Evolutionary conservation across 2,888 invertebrate genomes (phyloP).

Genomic region (Salpingus planirostris): DNA sequence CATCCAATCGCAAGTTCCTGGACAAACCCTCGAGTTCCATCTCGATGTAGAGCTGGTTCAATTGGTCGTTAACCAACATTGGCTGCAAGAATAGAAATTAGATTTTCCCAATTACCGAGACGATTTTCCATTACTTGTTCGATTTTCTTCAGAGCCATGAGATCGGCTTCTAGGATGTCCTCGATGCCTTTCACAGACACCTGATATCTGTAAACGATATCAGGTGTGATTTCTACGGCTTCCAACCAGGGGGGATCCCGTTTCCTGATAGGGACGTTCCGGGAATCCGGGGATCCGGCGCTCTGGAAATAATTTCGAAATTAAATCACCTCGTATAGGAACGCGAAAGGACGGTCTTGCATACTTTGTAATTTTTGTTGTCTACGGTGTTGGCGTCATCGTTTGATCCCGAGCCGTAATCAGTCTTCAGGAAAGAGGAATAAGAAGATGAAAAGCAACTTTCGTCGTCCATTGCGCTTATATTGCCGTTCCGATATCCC

Average conservation of each 20-base stretch:
- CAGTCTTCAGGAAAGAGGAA: slow-evolving; percentile 59
- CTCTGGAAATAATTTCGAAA: too few species aligned
- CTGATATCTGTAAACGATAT: slow-evolving; percentile 63
- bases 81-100: slow-evolving; percentile 47
- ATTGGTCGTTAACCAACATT: slow-evolving; percentile 60
- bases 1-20: slow-evolving; percentile 52
- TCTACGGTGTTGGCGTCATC: slow-evolving; percentile 34
- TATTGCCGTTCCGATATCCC: too few species aligned
- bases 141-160: slow-evolving; percentile 46
- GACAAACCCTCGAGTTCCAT: slow-evolving; percentile 56
- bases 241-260: slow-evolving; percentile 60
- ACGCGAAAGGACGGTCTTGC: too few species aligned
- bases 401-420: slow-evolving; percentile 43
- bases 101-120: background rate
- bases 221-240: slow-evolving; percentile 54
- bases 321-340: too few species aligned
- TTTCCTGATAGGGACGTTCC: slow-evolving; percentile 38
- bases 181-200: slow-evolving; percentile 47
- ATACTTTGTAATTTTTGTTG: too few species aligned
- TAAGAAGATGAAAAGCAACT: slow-evolving; percentile 63
- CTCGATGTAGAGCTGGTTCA: slow-evolving; percentile 60
- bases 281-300: too few species aligned
- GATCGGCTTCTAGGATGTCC: slow-evolving; percentile 55
- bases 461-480: slow-evolving; percentile 44
- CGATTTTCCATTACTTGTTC: slow-evolving; percentile 42